Percentiles rank a stretch among this genome's conserved stretches.
Evolutionary conservation across 92 coral and sea anemone genomes (phyloP).

Genomic region (Porites rus): DNA sequence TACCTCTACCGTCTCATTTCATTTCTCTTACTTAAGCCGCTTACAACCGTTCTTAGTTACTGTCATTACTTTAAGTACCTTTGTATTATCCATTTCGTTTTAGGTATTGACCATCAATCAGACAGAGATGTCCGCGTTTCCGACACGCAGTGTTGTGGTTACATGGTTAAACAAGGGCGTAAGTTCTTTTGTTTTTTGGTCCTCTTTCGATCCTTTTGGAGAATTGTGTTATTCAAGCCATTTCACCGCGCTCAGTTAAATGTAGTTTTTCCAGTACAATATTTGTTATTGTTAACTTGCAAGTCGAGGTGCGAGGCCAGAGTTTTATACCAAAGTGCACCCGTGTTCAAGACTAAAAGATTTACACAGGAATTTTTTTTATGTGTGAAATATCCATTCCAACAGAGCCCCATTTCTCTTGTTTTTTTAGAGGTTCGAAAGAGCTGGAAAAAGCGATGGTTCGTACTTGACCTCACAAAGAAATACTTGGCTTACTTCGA

Average conservation of each 20-base stretch:
- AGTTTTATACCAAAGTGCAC: too few species aligned
- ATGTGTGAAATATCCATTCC: not conserved
- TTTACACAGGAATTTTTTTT: too few species aligned
- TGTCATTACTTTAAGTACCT: too few species aligned
- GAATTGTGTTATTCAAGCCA: not conserved
- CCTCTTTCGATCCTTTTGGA: not conserved
- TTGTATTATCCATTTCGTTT: too few species aligned
- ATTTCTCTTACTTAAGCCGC: too few species aligned
- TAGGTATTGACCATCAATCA: not conserved
- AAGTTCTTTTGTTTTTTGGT: conserved; percentile 36
- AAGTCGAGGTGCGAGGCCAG: too few species aligned
- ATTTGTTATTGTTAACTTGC: too few species aligned
- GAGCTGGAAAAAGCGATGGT: conserved; percentile 97
- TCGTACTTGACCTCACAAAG: conserved; percentile 90
- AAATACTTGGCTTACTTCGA: conserved; percentile 96
- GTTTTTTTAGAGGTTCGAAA: conserved; percentile 82
- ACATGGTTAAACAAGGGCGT: conserved; percentile 95
- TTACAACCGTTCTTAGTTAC: too few species aligned
- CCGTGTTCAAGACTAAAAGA: too few species aligned
- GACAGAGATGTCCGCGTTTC: conserved; percentile 77
- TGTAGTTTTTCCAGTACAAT: too few species aligned
- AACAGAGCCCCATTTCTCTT: not conserved
- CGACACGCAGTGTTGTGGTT: conserved; percentile 86
- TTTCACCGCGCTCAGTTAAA: too few species aligned
- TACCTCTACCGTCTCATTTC: too few species aligned